Percentiles rank a stretch among this genome's conserved stretches.
Evolutionary conservation across 1,140 invertebrate species (phyloP).

Genomic region (Megathymus violae): DNA sequence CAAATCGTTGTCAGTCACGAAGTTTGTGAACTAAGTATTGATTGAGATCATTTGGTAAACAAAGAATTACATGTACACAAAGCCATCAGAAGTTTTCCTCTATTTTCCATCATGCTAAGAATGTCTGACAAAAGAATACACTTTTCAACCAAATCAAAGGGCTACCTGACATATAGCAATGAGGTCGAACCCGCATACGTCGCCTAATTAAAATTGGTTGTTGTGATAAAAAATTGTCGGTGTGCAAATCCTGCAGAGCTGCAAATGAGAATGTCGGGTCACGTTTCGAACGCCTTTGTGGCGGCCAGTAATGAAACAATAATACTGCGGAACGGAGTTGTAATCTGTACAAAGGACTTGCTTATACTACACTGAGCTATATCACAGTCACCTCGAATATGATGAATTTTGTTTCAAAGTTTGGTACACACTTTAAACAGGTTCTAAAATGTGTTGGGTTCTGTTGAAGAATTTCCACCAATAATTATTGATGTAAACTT

Average conservation of each 20-base stretch:
- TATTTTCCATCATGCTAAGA: background rate
- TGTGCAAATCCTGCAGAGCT: constrained; percentile 23
- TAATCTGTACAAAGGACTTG: constrained; percentile 14
- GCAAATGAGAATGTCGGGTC: constrained; percentile 28
- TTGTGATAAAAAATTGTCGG: constrained; percentile 31
- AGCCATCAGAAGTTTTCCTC: background rate
- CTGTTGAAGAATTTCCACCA: too few relatives aligned
- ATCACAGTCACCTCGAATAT: background rate
- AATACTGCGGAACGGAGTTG: constrained; percentile 17
- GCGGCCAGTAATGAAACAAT: constrained; percentile 31
- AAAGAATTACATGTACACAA: too few relatives aligned
- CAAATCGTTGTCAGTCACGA: background rate
- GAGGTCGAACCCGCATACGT: constrained; percentile 18
- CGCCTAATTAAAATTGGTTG: constrained; percentile 34
- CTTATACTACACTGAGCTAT: background rate
- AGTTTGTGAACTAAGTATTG: background rate
- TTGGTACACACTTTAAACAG: too few relatives aligned
- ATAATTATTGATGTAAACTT: too few relatives aligned
- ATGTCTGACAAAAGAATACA: constrained; percentile 6
- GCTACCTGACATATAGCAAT: constrained; percentile 25
- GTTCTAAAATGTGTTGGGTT: background rate
- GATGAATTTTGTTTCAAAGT: background rate
- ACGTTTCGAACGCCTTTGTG: constrained; percentile 28
- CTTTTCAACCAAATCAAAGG: constrained; percentile 26
- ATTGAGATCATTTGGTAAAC: background rate